phyloP scores from a whole-genome alignment of 2,113 vertebrate genomes.

The Rattus norvegicus region DNA sequence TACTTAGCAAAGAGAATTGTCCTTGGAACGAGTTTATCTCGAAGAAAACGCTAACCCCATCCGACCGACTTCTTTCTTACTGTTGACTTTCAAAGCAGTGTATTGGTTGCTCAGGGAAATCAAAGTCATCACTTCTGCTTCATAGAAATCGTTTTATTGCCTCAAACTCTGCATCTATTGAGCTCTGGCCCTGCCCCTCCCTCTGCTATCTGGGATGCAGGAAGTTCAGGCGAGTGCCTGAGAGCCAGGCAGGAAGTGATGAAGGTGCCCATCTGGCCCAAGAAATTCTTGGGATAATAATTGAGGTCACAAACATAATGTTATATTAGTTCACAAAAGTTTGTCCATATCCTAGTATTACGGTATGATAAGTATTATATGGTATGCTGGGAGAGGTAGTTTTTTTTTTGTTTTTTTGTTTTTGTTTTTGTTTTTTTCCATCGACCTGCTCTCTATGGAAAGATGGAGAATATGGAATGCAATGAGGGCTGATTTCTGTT shows the following conservation, averaged over 20 bases:
- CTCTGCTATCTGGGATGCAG: neutral
- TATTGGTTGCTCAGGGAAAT: neutral
- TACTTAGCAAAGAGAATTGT: slow-evolving; percentile 5
- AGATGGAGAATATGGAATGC: neutral
- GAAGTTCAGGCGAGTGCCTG: neutral
- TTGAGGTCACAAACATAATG: neutral
- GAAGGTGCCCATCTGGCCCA: neutral
- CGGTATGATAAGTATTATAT: neutral
- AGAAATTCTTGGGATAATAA: neutral
- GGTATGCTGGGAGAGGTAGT: neutral
- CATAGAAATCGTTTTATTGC: neutral
- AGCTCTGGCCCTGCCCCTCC: neutral
- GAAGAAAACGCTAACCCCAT: slow-evolving; percentile 31
- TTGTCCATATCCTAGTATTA: neutral
- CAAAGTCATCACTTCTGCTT: slow-evolving; percentile 31
- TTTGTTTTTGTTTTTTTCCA: neutral
- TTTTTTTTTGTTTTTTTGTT: neutral
- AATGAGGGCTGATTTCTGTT: neutral
- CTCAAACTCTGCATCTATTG: neutral
- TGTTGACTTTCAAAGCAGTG: slow-evolving; percentile 32
- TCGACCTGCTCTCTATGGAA: neutral
- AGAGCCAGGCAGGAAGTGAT: neutral
- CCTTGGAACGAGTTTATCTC: slow-evolving; percentile 45
- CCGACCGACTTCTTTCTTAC: slow-evolving; percentile 26
- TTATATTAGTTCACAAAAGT: slow-evolving; percentile 39